phyloP scores from a whole-genome alignment of 2,113 vertebrate genomes.

The Vidua chalybeata region DNA sequence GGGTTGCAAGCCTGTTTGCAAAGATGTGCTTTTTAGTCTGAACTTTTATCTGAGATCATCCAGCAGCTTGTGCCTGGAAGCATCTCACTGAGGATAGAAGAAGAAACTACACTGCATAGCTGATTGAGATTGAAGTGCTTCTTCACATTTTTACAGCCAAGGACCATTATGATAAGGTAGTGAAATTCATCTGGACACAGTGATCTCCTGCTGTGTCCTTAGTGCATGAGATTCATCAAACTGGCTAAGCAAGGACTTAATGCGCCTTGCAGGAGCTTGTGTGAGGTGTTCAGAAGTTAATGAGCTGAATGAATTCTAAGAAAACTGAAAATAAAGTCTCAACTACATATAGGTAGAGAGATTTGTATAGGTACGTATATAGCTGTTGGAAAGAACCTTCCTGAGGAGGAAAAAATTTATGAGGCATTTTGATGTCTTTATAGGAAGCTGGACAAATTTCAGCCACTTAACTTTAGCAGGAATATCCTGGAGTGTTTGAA shows the following conservation, averaged over 20 bases:
- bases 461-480: constrained; percentile 6
- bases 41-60: background rate
- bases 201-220: background rate
- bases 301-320: constrained; percentile 50
- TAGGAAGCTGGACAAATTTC: constrained; percentile 39
- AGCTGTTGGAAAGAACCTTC: constrained; percentile 9
- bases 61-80: background rate
- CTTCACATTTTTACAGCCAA: background rate
- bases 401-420: constrained; percentile 42
- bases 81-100: background rate
- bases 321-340: constrained; percentile 54
- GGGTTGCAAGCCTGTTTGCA: background rate
- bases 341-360: background rate
- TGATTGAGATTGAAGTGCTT: background rate
- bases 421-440: constrained; percentile 54
- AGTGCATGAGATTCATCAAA: background rate
- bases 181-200: background rate
- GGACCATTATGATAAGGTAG: background rate
- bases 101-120: background rate
- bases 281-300: constrained; percentile 49
- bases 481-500: constrained; percentile 17
- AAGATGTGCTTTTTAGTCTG: background rate
- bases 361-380: background rate
- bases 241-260: background rate
- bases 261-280: background rate